phyloP scores from a whole-genome alignment of 2,113 vertebrate species.

The Vimba vimba region DNA sequence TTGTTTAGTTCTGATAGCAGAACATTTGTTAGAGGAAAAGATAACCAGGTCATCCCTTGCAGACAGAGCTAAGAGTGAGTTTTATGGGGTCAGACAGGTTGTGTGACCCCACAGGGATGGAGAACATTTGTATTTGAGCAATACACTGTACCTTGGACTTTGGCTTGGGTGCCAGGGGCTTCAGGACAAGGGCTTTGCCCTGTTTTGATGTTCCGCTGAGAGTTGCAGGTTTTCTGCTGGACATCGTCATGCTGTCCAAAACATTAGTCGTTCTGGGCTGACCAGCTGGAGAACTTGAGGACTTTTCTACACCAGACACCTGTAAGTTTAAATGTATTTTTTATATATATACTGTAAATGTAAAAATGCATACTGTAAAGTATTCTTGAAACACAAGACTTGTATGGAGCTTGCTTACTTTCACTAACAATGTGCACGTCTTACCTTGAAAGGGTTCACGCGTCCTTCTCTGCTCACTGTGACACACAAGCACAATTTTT shows the following conservation, averaged over 20 bases:
- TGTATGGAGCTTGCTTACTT: background rate
- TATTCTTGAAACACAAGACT: background rate
- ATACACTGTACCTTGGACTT: slow-evolving; percentile 83
- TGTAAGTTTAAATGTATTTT: slow-evolving; percentile 58
- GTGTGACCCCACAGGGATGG: background rate
- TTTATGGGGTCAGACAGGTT: slow-evolving; percentile 24
- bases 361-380: background rate
- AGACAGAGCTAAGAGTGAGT: background rate
- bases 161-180: slow-evolving; percentile 85
- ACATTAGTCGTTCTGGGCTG: slow-evolving; percentile 76
- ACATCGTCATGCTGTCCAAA: slow-evolving; percentile 86
- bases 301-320: slow-evolving; percentile 80
- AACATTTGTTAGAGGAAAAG: background rate
- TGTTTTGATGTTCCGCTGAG: slow-evolving; percentile 68
- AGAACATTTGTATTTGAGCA: background rate
- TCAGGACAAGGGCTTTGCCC: slow-evolving; percentile 81
- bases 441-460: slow-evolving; percentile 96
- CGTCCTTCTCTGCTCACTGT: slow-evolving; percentile 78
- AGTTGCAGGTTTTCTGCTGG: slow-evolving; percentile 74
- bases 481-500: background rate
- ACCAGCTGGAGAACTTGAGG: slow-evolving; percentile 59
- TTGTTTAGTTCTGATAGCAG: too few species aligned
- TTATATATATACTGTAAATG: background rate
- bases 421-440: background rate
- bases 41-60: background rate